Evolutionary conservation across 1,140 invertebrate species (phyloP).

Genomic region (Tribolium castaneum): DNA sequence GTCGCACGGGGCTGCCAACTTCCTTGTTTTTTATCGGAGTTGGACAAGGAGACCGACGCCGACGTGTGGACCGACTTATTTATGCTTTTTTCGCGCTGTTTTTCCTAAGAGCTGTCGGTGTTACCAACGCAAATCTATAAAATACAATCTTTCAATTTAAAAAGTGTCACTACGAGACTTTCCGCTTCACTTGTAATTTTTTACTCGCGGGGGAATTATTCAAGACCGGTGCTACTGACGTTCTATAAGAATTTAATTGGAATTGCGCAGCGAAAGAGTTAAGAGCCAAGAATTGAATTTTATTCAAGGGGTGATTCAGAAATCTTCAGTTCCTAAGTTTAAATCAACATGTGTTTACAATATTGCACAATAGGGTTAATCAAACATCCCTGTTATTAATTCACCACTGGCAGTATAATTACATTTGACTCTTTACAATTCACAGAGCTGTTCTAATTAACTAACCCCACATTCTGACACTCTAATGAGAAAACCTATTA

Average conservation of each 20-base stretch:
- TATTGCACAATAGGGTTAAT: conserved; percentile 36
- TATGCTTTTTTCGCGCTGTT: conserved; percentile 27
- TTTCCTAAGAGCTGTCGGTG: conserved; percentile 38
- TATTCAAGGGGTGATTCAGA: neutral
- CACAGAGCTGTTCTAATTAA: conserved; percentile 44
- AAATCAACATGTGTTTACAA: conserved; percentile 17
- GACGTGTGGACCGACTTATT: neutral
- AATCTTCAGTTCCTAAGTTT: neutral
- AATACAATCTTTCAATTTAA: conserved; percentile 47
- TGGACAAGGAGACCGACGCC: neutral
- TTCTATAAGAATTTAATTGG: conserved; percentile 7
- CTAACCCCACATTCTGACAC: conserved; percentile 42
- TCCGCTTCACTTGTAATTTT: conserved; percentile 38
- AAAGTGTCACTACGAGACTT: conserved; percentile 41
- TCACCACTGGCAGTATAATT: conserved; percentile 37
- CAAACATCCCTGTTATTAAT: conserved; percentile 38
- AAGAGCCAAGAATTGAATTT: neutral
- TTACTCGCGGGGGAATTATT: conserved; percentile 5
- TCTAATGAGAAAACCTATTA: conserved; percentile 49
- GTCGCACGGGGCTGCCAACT: neutral
- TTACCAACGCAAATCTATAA: conserved; percentile 45
- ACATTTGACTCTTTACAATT: conserved; percentile 36
- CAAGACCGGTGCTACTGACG: neutral
- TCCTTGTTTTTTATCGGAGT: neutral
- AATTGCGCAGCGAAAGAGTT: neutral